phyloP scores from a whole-genome alignment of 2,797 vertebrate genomes.

The Sebastes melanostomus region DNA sequence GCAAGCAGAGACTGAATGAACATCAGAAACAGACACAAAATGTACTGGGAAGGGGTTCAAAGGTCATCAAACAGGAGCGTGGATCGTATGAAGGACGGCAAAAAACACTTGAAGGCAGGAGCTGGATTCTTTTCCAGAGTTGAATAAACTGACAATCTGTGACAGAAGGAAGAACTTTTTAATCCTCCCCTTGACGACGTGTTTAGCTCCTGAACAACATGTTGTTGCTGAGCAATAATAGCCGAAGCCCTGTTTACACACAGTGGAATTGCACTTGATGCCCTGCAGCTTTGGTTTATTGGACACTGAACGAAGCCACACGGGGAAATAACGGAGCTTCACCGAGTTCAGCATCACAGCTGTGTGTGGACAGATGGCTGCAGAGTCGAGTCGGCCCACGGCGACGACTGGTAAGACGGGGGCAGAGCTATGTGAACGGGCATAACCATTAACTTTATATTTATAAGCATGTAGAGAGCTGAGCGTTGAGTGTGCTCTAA shows the following conservation, averaged over 20 bases:
- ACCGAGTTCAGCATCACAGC: constrained; percentile 24
- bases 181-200: neutral
- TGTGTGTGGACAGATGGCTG: constrained; percentile 54
- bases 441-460: neutral
- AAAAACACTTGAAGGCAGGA: neutral
- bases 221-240: neutral
- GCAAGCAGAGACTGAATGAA: too few species aligned
- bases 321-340: constrained; percentile 23
- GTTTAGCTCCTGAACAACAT: constrained; percentile 3
- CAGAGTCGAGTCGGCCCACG: constrained; percentile 6
- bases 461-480: neutral
- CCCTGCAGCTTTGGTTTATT: constrained; percentile 46
- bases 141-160: neutral
- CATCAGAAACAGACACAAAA: too few species aligned
- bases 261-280: constrained; percentile 13
- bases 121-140: neutral
- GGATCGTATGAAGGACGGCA: neutral
- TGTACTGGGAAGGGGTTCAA: too few species aligned
- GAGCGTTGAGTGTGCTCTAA: neutral
- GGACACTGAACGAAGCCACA: constrained; percentile 25
- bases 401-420: constrained; percentile 12
- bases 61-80: neutral
- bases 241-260: constrained; percentile 8
- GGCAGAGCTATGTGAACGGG: neutral
- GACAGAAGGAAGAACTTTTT: constrained; percentile 14